Conservation (phyloP, 2,888 invertebrate genomes). For the Strigamia maritima region DNA sequence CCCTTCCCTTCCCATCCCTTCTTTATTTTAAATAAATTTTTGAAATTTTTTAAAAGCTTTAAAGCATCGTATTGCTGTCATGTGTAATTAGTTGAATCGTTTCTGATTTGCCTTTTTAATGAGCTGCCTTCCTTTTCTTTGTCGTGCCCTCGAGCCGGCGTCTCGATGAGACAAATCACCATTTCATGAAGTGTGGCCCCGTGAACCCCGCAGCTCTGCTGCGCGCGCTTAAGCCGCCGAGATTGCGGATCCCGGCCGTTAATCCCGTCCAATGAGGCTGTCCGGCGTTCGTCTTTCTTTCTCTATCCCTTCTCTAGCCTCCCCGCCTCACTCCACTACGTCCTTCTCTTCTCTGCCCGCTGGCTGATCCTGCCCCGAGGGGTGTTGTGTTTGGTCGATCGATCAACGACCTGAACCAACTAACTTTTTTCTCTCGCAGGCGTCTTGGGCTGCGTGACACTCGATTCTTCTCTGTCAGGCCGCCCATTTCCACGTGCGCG, state of each 20-base stretch:
- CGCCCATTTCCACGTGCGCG: slow-evolving; percentile 29
- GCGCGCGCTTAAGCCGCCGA: slow-evolving; percentile 36
- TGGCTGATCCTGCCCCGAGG: slow-evolving; percentile 27
- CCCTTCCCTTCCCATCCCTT: background rate
- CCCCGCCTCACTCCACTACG: background rate
- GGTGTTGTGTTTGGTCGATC: slow-evolving; percentile 29
- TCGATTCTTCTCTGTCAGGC: slow-evolving; percentile 27
- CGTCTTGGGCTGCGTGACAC: slow-evolving; percentile 27
- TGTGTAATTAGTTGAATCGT: slow-evolving; percentile 21
- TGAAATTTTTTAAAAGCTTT: background rate
- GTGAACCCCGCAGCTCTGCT: slow-evolving; percentile 22
- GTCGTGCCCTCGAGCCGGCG: slow-evolving; percentile 16
- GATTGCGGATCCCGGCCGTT: slow-evolving; percentile 34
- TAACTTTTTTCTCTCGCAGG: slow-evolving; percentile 26
- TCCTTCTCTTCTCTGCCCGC: background rate
- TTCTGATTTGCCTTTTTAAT: slow-evolving; percentile 29
- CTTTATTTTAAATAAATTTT: background rate
- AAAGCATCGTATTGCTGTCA: slow-evolving; percentile 17
- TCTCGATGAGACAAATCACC: slow-evolving; percentile 38
- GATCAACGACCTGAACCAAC: slow-evolving; percentile 24
- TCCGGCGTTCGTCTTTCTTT: slow-evolving; percentile 8
- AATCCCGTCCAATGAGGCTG: slow-evolving; percentile 35
- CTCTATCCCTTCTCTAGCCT: background rate
- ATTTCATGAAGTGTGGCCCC: slow-evolving; percentile 38
- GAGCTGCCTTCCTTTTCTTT: slow-evolving; percentile 21